Evolutionary conservation across 2,888 invertebrate species (phyloP).

Genomic region (Caenorhabditis sp.): DNA sequence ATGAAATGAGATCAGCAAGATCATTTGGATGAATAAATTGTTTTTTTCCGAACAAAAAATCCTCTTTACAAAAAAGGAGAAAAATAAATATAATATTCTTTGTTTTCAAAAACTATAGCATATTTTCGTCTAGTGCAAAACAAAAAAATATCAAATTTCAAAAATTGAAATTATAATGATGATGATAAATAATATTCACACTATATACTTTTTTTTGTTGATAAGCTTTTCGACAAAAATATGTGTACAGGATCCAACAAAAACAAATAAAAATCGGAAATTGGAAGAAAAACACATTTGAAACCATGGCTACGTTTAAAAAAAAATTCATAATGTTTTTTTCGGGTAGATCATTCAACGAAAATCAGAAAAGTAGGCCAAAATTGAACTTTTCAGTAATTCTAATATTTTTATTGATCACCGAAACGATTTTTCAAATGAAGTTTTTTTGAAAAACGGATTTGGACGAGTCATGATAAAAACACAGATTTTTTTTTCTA

Average conservation of each 20-base stretch:
- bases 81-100: background rate
- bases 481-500: too few relatives aligned
- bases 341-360: too few relatives aligned
- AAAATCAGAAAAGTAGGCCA: too few relatives aligned
- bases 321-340: too few relatives aligned
- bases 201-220: background rate
- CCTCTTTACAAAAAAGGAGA: background rate
- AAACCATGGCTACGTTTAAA: background rate
- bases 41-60: background rate
- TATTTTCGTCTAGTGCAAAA: background rate
- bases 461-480: too few relatives aligned
- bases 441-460: too few relatives aligned
- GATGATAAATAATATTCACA: background rate
- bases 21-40: background rate
- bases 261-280: background rate
- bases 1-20: background rate
- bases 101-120: background rate
- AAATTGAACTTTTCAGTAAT: too few relatives aligned
- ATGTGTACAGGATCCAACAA: background rate
- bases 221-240: background rate
- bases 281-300: background rate
- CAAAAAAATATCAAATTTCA: conserved; percentile 1
- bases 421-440: too few relatives aligned
- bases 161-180: background rate
- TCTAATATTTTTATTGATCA: too few relatives aligned